Evolutionary conservation across 2,113 vertebrate genomes (phyloP).

Genomic region (Malurus melanocephalus): DNA sequence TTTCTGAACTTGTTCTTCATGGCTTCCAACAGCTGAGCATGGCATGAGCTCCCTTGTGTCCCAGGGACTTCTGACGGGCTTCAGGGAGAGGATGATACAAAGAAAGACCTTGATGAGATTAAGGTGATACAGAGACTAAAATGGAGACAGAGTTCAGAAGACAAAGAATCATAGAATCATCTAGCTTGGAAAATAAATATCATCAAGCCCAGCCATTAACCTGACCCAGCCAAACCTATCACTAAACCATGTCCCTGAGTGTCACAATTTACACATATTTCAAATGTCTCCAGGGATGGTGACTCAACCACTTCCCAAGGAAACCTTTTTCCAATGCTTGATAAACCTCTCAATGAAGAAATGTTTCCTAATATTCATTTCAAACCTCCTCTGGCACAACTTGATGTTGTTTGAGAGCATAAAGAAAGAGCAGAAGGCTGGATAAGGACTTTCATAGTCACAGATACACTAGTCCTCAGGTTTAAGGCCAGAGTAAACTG

Average conservation of each 20-base stretch:
- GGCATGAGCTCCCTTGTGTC: neutral
- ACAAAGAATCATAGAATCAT: neutral
- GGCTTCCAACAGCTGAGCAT: neutral
- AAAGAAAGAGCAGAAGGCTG: neutral
- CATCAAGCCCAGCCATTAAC: neutral
- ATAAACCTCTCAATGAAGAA: neutral
- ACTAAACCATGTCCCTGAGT: neutral
- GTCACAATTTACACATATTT: neutral
- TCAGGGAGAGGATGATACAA: neutral
- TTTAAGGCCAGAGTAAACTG: neutral
- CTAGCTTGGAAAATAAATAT: neutral
- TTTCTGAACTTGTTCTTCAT: neutral
- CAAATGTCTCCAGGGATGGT: neutral
- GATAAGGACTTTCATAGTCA: neutral
- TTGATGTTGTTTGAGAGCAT: neutral
- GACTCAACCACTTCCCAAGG: neutral
- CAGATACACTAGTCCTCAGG: neutral
- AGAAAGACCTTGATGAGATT: neutral
- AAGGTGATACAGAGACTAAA: neutral
- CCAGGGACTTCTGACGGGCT: neutral
- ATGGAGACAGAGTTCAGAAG: neutral
- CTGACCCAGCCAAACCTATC: neutral
- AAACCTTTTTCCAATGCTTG: neutral
- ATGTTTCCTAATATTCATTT: neutral
- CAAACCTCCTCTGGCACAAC: neutral